Evolutionary conservation across 2,888 invertebrate genomes (phyloP), one percentile per base, ranked within the genome.

Genomic region (Tethea ocularis): DNA sequence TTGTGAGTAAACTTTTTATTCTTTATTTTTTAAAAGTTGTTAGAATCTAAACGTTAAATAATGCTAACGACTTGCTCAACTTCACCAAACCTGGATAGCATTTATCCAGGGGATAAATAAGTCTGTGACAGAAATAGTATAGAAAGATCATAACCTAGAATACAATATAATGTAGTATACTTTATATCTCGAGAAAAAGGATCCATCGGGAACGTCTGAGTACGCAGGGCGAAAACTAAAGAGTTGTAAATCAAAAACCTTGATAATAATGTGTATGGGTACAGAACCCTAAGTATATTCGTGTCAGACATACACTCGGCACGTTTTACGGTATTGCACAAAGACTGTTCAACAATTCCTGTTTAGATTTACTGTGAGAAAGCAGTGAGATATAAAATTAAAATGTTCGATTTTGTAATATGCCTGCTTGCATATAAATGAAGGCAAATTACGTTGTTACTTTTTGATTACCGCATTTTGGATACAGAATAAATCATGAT

Each of bases 321-420:
- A 4, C 38, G n/a, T 1, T 8, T 29, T 33, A 53, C 52, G 17
- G 33, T 33, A 53, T 29, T 33, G 33, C 33, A 53, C 53, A 53
- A 33, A 33, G 2, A 11, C 53, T 20, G n/a, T n/a, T 33, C 10
- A 22, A 54, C 22, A 36, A 33, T 54, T 54, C 54, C 54, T 33
- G 54, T 54, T 54, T 46, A 46, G 46, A 17, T 46, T 46, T 46
- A 46, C 46, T 46, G 46, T 46, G 46, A 46, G 46, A 46, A 46
- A 46, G 46, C 46, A 10, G 17, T 46, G 46, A 24, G n/a, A 24
- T 24, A 4, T 13, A 51, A 15, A n/a, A 15, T 46, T 20, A 46
- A 46, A 46, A 46, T 20, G 46, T 20, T 10, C 46, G n/a, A 20
- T 46, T n/a, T 46, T 46, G 33, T 59, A 52, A 52, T 36, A 23